These are phyloP conservation scores for Zosterops lateralis DNA, from an alignment of 2,113 vertebrate species.

Conservation along the genomic window DNA sequence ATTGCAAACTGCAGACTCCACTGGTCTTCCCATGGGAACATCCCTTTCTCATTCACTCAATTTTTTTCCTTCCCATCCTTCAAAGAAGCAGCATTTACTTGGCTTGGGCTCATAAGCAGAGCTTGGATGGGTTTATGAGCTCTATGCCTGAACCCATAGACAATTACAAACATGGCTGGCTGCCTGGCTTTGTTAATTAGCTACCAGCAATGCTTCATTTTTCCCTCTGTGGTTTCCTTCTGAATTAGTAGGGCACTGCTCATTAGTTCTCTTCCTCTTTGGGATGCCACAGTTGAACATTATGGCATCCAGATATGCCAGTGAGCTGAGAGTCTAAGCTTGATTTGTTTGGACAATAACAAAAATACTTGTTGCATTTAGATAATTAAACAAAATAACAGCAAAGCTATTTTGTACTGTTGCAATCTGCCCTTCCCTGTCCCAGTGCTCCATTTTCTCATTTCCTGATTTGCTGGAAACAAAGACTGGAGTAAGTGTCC, in stretches of 20 bases:
- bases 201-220: not conserved
- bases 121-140: not conserved
- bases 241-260: not conserved
- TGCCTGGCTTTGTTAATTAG: constrained; percentile 49
- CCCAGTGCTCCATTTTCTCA: not conserved
- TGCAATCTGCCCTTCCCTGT: not conserved
- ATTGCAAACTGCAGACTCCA: not conserved
- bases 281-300: not conserved
- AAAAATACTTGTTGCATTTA: not conserved
- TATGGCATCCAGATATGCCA: not conserved
- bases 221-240: not conserved
- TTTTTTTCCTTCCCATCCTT: not conserved
- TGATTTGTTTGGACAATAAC: constrained; percentile 12
- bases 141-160: not conserved
- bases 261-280: not conserved
- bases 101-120: not conserved
- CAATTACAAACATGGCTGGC: not conserved
- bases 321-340: not conserved
- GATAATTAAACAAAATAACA: constrained; percentile 32
- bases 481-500: not conserved
- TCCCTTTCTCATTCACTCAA: not conserved
- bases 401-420: not conserved
- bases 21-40: not conserved
- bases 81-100: not conserved
- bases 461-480: not conserved